These are phyloP conservation scores for Spatula clypeata DNA, from an alignment of 2,797 vertebrate species.

Conservation along the genomic window DNA sequence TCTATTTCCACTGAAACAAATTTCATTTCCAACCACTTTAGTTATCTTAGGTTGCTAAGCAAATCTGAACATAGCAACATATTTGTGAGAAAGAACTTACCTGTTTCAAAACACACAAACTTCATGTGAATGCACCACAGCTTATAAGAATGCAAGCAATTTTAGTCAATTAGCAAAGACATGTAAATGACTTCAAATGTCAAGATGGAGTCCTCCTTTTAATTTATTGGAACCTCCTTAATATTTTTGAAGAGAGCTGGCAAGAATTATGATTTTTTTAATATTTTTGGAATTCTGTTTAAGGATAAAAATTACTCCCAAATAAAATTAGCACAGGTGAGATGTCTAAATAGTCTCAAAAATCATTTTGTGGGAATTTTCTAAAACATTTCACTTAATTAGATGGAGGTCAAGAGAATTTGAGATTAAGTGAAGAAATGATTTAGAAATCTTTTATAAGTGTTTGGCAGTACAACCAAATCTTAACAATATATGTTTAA, in stretches of 20 bases:
- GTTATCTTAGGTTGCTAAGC: not conserved
- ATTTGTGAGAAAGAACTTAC: not conserved
- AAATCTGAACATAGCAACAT: not conserved
- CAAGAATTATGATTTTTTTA: not conserved
- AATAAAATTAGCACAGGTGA: not conserved
- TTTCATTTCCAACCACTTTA: not conserved
- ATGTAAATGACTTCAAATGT: not conserved
- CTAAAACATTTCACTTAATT: not conserved
- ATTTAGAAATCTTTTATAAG: not conserved
- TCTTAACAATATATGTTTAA: not conserved
- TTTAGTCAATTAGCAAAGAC: not conserved
- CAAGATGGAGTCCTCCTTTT: not conserved
- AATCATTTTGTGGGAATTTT: not conserved
- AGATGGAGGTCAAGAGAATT: not conserved
- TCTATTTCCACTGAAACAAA: not conserved
- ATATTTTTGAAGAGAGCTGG: not conserved
- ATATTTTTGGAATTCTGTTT: not conserved
- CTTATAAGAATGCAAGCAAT: not conserved
- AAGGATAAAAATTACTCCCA: not conserved
- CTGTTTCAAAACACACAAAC: not conserved
- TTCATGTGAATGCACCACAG: not conserved
- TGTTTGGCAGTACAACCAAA: not conserved
- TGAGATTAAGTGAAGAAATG: not conserved
- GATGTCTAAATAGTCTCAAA: not conserved
- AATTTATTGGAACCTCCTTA: not conserved